A percentile compares a stretch with the other conserved stretches of the same genome.
Evolutionary conservation across 2,113 vertebrate genomes (phyloP).

Genomic region (Paraplagusia blochii): DNA sequence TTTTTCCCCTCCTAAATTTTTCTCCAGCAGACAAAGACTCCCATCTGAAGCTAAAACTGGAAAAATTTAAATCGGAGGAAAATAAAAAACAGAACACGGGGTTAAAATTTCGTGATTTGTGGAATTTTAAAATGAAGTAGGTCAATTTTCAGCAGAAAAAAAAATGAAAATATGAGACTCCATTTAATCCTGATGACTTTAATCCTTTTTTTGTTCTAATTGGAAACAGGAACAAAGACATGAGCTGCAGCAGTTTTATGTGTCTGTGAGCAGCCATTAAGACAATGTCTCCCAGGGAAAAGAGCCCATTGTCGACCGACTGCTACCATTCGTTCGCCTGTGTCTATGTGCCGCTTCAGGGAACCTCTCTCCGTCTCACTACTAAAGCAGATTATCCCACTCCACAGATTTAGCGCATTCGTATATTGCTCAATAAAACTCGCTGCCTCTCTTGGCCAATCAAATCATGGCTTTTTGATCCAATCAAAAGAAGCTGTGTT

Average conservation of each 20-base stretch:
- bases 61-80: too few species aligned
- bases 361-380: constrained; percentile 22
- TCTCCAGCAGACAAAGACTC: not conserved
- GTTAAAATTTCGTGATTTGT: too few species aligned
- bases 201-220: not conserved
- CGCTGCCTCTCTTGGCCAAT: constrained; percentile 44
- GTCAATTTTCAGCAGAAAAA: not conserved
- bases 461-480: constrained; percentile 25
- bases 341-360: constrained; percentile 11
- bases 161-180: too few species aligned
- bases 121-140: too few species aligned
- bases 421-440: constrained; percentile 35
- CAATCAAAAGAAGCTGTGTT: constrained; percentile 40
- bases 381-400: constrained; percentile 44
- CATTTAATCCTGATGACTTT: not conserved
- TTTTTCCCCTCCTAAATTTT: not conserved
- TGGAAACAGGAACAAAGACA: not conserved
- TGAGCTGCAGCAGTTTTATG: not conserved
- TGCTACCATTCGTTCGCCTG: not conserved
- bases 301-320: not conserved
- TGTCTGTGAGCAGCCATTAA: constrained; percentile 3
- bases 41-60: not conserved
- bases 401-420: constrained; percentile 32
- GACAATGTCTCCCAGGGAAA: not conserved
- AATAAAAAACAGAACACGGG: too few species aligned